These are phyloP conservation scores for Parus major DNA, from an alignment of 2,113 vertebrate species.

Conservation along the genomic window DNA sequence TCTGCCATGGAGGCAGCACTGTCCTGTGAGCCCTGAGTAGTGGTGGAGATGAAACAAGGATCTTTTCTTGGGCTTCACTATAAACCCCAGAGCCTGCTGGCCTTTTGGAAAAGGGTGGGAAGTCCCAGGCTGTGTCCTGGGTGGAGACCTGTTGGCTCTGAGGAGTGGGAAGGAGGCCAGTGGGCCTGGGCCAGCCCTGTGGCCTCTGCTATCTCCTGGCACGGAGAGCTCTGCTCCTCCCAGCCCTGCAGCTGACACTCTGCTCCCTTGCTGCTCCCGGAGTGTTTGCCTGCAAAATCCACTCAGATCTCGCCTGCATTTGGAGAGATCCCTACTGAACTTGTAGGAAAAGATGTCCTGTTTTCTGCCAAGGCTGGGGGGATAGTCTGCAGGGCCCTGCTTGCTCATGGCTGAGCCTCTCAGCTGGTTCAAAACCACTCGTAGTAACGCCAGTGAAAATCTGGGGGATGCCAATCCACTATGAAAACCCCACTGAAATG, in stretches of 20 bases:
- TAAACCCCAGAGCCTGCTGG: background rate
- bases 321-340: background rate
- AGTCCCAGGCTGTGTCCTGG: background rate
- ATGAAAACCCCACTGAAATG: background rate
- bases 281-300: background rate
- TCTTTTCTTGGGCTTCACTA: background rate
- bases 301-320: background rate
- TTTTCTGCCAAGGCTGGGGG: background rate
- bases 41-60: background rate
- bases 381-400: background rate
- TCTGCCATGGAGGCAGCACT: background rate
- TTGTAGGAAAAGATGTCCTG: background rate
- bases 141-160: background rate
- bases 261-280: background rate
- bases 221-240: background rate
- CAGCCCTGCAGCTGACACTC: background rate
- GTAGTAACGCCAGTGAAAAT: rapidly evolving
- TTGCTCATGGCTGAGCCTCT: rapidly evolving
- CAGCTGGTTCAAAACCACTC: background rate
- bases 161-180: background rate
- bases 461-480: background rate
- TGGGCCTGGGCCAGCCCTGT: background rate
- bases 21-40: background rate
- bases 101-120: background rate
- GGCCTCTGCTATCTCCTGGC: constrained; percentile 8